Base-by-base conservation (phyloP, 1,140 invertebrate species). In the Marisa cornuarietis region DNA sequence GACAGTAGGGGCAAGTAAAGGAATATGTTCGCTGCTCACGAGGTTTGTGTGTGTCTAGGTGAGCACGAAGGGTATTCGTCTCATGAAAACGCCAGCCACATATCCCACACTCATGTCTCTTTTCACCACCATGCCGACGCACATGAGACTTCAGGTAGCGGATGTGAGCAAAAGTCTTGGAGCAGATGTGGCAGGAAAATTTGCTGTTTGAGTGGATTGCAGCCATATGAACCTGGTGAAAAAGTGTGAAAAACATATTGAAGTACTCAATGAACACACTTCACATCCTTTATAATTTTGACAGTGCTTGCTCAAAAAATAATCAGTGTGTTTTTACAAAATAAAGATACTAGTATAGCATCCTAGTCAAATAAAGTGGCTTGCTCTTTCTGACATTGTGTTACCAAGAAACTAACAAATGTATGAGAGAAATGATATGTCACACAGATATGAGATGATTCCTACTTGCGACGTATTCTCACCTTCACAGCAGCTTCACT, bases 1-100 rank as follows among this genome's bases (percentile, higher is more conserved):
- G 81, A 75, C 86, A 87, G 63, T 73, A 81, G 6, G 75, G 65
- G 61, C 86, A 87, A 10, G 66, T 66, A 78, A 78, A 83, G n/a
- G 81, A 63, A 51, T 85, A 85, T 31, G 61, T 82, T 83, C 80
- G 79, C 62, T 84, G 72, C 16, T 66, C 66, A 16, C 31, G 71
- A 9, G 73, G 54, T 71, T 86, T 84, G 79, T 86, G 85, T 14
- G 81, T 83, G 76, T 84, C 83, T 78, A 83, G 68, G 76, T 86
- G 85, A 52, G 77, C 72, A 31, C 69, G 73, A 26, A 86, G 73
- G n/a, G 83, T 84, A 65, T 81, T 71, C 7, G 79, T 62, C 77
- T 86, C 83, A 52, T 83, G 75, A 80, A 86, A 86, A 22, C 80
- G 80, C 78, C 81, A 82, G 10, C 83, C 83, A 77, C 85, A 86